Evolutionary conservation across 2,113 vertebrate species (phyloP), one percentile per base, ranked within the genome.

Genomic region (Periophthalmodon schlosseri): DNA sequence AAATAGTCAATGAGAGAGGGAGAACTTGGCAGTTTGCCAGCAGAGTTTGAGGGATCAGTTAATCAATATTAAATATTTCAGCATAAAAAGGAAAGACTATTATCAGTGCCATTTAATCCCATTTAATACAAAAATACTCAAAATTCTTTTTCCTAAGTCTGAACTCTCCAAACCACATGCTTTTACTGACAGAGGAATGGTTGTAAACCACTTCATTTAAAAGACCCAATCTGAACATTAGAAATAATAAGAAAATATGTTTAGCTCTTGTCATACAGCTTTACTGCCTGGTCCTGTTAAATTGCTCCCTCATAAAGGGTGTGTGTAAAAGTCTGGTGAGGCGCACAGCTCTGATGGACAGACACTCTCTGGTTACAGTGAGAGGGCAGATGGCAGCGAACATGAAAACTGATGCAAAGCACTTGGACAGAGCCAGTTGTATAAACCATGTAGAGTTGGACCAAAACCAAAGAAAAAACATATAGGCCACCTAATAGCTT

Each of bases 331-430:
- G 15, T 71, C 76, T 69, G 23, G 7, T 1, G 20, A 47, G 65
- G 63, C 69, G 34, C n/a, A 49, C 65, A 21, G 56, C 47, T 52
- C 64, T 49, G 69, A 64, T 70, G 1, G 18, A 24, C 15, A 5
- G 68, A 73, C 14, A 52, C 50, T 76, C 74, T 85, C 76, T 75
- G 50, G 64, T 82, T 82, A 64, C 76, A 39, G 33, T 0, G 23
- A 49, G 60, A 2, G 67, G 28, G 74, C 83, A 89, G 84, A 75
- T 81, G 84, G 82, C 70, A 61, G 67, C 72, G 10, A 73, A 0
- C 47, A 73, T 13, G 39, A 47, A 36, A 1, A 6, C 24, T 68
- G n/a, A 61, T 39, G 14, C 5, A 24, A 24, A 72, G 44, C 5
- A 23, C 74, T 36, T 4, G 11, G 49, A 78, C 2, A 58, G 46